Percentiles rank a stretch among this genome's conserved stretches.
Evolutionary conservation across 2,888 invertebrate genomes (phyloP).

Genomic region (Aethes cnicana): DNA sequence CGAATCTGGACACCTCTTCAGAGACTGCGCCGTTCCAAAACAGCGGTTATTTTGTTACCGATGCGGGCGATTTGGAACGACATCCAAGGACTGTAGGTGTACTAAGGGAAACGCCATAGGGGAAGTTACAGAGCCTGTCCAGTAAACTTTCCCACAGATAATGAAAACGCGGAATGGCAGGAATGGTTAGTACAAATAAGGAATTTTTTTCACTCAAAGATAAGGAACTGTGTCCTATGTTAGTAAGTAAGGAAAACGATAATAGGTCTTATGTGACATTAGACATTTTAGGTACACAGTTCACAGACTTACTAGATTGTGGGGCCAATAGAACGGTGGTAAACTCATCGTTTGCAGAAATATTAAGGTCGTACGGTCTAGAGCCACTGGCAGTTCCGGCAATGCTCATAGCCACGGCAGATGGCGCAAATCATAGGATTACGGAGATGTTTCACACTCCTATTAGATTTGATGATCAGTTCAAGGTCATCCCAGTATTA

Average conservation of each 20-base stretch:
- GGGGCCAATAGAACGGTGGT: slow-evolving; percentile 27
- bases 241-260: slow-evolving; percentile 17
- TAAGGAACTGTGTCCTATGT: slow-evolving; percentile 9
- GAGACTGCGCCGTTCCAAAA: background rate
- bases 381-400: background rate
- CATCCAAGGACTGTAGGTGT: background rate
- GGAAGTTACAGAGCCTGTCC: slow-evolving; percentile 10
- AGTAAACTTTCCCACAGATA: slow-evolving; percentile 2
- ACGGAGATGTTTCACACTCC: slow-evolving; percentile 3
- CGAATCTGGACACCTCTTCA: background rate
- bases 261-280: slow-evolving; percentile 16
- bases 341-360: slow-evolving; percentile 4
- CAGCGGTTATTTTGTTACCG: slow-evolving; percentile 3
- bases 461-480: slow-evolving; percentile 18
- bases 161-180: slow-evolving; percentile 27
- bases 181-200: background rate
- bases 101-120: background rate
- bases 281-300: slow-evolving; percentile 5
- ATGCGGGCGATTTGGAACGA: background rate
- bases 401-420: slow-evolving; percentile 16
- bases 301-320: slow-evolving; percentile 20
- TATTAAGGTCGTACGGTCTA: background rate
- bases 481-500: slow-evolving; percentile 9
- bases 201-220: background rate
- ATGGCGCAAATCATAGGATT: slow-evolving; percentile 16